phyloP scores from a whole-genome alignment of 2,797 vertebrate species.

The Premnoplex brunnescens region DNA sequence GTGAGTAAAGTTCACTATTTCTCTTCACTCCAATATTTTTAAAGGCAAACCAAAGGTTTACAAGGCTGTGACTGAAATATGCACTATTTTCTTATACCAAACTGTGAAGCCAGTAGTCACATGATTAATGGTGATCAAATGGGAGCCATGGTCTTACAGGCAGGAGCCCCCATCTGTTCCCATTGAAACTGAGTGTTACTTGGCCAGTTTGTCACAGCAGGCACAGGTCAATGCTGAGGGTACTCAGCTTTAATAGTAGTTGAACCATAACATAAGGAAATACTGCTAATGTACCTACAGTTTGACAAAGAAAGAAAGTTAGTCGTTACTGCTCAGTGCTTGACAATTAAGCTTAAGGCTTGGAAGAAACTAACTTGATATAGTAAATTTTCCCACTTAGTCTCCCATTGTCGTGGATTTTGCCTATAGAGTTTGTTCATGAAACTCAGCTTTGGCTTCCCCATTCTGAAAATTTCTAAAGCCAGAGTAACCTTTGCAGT shows the following conservation, averaged over 20 bases:
- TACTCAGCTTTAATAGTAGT: background rate
- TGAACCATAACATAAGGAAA: background rate
- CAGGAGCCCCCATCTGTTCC: background rate
- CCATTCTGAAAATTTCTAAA: background rate
- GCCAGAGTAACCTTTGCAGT: background rate
- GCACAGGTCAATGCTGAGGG: background rate
- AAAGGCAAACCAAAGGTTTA: background rate
- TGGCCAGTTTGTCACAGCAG: background rate
- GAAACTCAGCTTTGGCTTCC: background rate
- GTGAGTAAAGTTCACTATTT: background rate
- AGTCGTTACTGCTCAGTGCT: background rate
- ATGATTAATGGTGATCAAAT: background rate
- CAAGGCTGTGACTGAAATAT: background rate
- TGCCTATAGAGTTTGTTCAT: background rate
- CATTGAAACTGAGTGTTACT: background rate
- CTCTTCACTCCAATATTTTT: background rate
- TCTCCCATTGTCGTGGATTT: background rate
- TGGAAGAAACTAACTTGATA: background rate
- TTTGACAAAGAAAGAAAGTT: background rate
- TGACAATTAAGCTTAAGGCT: background rate
- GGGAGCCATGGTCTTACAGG: background rate
- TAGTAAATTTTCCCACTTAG: background rate
- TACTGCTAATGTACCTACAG: background rate
- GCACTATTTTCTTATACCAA: background rate
- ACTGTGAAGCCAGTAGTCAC: background rate